Percentiles rank a stretch among this genome's conserved stretches.
phyloP scores from a whole-genome alignment of 2,113 vertebrate species.

The Gasterosteus nipponicus region DNA sequence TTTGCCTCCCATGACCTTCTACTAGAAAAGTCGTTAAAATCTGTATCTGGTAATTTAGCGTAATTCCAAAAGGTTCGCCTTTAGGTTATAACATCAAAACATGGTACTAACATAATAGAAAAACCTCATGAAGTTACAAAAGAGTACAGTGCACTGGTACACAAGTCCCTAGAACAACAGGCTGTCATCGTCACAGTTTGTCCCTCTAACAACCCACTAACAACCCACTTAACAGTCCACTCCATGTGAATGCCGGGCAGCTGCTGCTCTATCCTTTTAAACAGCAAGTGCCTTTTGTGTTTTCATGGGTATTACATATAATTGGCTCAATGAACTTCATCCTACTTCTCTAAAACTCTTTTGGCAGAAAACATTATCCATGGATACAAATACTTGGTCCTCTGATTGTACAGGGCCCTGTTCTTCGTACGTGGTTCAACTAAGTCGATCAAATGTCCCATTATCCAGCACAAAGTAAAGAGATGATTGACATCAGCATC shows the following conservation, averaged over 20 bases:
- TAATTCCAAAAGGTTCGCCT: not conserved
- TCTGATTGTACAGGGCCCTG: not conserved
- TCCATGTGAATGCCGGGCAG: constrained; percentile 12
- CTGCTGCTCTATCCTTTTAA: constrained; percentile 21
- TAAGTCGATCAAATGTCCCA: too few relatives aligned
- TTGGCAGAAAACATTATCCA: not conserved
- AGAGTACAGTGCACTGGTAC: not conserved
- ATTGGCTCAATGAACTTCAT: not conserved
- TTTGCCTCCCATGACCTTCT: not conserved
- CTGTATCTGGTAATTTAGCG: not conserved
- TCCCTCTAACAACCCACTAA: constrained; percentile 34
- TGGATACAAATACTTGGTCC: not conserved
- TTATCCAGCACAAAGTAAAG: too few relatives aligned
- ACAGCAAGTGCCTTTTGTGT: not conserved
- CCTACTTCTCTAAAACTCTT: not conserved
- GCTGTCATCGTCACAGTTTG: constrained; percentile 17
- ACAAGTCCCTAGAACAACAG: constrained; percentile 17
- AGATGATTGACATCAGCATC: too few relatives aligned
- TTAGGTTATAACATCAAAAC: not conserved
- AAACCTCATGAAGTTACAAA: not conserved
- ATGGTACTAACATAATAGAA: not conserved
- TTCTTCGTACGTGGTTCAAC: too few relatives aligned
- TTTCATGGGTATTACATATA: constrained; percentile 2
- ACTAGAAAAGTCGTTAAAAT: not conserved
- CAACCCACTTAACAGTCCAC: constrained; percentile 31